Conservation (phyloP, 2,888 invertebrate genomes). For the Ferrisia virgata region DNA sequence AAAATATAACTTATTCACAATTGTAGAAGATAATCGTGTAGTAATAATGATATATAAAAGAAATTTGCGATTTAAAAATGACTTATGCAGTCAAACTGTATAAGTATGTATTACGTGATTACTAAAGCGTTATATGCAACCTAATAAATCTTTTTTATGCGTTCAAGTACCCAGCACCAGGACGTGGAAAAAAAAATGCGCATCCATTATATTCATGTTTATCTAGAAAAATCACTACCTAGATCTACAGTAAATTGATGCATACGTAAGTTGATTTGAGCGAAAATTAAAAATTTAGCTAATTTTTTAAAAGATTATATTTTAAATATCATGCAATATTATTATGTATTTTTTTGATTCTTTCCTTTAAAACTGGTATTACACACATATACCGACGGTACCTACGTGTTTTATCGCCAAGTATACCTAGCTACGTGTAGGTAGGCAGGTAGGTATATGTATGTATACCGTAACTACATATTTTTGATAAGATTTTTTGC, state of each 20-base stretch:
- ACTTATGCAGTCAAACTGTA: background rate
- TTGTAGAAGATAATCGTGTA: background rate
- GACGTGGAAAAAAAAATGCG: background rate
- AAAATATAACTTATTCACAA: background rate
- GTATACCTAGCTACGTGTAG: background rate
- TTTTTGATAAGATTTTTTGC: background rate
- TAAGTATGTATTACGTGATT: background rate
- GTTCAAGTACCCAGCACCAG: no score
- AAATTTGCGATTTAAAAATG: background rate
- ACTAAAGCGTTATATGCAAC: background rate
- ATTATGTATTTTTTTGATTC: background rate
- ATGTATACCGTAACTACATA: no score
- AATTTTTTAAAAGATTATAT: background rate
- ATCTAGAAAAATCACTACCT: background rate
- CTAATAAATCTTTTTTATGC: background rate
- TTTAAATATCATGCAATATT: background rate
- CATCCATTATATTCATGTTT: background rate
- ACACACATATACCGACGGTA: background rate
- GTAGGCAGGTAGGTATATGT: background rate
- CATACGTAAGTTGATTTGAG: no score
- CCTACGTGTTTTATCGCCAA: background rate
- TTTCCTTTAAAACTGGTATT: background rate
- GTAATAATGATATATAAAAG: background rate
- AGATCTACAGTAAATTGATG: background rate
- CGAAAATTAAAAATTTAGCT: no score